Base-by-base conservation (phyloP, 2,797 vertebrate genomes). In the Notoglanidium macrostoma region DNA sequence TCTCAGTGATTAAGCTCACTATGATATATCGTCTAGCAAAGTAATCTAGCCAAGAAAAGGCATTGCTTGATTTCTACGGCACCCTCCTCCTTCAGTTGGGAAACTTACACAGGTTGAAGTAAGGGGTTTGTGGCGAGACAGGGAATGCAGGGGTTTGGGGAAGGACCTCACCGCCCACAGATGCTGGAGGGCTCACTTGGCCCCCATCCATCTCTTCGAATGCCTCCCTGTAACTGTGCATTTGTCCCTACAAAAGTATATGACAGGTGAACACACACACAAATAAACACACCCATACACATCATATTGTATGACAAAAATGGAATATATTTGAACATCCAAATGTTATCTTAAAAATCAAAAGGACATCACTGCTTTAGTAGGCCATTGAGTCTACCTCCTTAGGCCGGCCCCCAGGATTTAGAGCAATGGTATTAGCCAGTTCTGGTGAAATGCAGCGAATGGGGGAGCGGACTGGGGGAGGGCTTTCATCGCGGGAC, bases 211-310 rank as follows among this genome's bases (percentile, higher is more conserved):
- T 94, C 93, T 99, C 98, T 91, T 99, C 98, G 0, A 99, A 99
- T 81, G 98, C 98, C 89, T 99, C 98, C 83, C 97, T 97, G 95
- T 99, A 99, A 94, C 98, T 99, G 94, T 99, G 98, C 93, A 99
- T 97, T 91, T 98, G 96, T 93, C 96, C 97, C 98, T 99, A 94
- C 0, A 63, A 77, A 70, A 68, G 26, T 1, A 67, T n/a, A 85
- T 61, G 57, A 89, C 3, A 89, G 29, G 19, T 4, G 54, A 14
- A 89, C 63, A 78, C 74, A 84, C 70, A 84, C 61, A 63, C 73
- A 55, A n/a, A 70, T 54, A 85, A 55, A 88, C 59, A 86, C 26
- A 78, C 40, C 32, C 15, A 32, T 12, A 88, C 26, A 78, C 59
- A 82, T 49, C n/a, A 74, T 49, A 63, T 59, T 74, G 10, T 21